Evolutionary conservation across 2,113 vertebrate species (phyloP).

Genomic region (Steatornis caripensis): DNA sequence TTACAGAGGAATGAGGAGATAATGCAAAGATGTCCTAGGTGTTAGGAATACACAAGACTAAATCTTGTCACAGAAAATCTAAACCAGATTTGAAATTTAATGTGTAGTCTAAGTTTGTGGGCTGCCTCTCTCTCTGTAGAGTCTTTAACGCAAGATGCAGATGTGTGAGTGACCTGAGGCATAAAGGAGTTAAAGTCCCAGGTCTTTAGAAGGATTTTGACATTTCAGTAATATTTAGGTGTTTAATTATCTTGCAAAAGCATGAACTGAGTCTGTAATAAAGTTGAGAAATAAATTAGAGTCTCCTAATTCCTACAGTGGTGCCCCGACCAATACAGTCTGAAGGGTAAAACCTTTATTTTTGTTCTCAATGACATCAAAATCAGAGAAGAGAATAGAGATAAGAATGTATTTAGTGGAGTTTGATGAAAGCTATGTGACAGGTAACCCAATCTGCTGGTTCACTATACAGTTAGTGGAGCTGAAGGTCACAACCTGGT

Average conservation of each 20-base stretch:
- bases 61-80: not conserved
- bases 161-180: not conserved
- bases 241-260: not conserved
- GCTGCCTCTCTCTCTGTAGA: not conserved
- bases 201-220: not conserved
- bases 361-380: not conserved
- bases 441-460: not conserved
- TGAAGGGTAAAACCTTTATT: not conserved
- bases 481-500: not conserved
- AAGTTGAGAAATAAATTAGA: not conserved
- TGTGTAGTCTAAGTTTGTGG: accelerated
- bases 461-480: not conserved
- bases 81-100: not conserved
- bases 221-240: not conserved
- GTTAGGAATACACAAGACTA: not conserved
- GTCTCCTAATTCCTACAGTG: not conserved
- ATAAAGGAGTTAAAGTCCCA: not conserved
- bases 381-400: not conserved
- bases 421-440: not conserved
- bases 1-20: not conserved
- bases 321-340: not conserved
- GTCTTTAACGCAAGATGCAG: not conserved
- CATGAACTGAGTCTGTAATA: not conserved
- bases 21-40: not conserved
- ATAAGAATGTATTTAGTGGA: not conserved